Evolutionary conservation across 1,140 invertebrate species (phyloP), one percentile per base, ranked within the genome.

Genomic region (Scaptomyza graminum): DNA sequence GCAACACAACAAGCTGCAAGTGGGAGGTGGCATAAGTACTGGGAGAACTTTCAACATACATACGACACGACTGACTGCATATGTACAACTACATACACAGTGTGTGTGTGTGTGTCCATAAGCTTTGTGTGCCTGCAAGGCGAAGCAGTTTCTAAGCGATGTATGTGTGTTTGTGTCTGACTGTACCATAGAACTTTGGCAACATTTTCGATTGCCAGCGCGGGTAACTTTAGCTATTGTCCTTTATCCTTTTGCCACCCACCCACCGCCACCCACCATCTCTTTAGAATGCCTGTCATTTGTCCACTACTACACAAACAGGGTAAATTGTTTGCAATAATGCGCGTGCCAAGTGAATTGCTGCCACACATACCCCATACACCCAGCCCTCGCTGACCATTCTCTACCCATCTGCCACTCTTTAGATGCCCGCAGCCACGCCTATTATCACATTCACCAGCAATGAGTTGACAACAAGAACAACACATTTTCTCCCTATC

Each of bases 261-360:
- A 57, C 8, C 31, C 31, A 34, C 31, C 31, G 6, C 2, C 31
- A 1, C 31, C 6, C 31, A n/a, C n/a, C n/a, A n/a, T n/a, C n/a
- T 1, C 31, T 34, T 34, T 47, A 18, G 9, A 9, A 39, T 56
- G 55, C 49, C 65, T 78, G 71, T 64, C 79, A 88, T 88, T 83
- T 88, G 79, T 87, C 81, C 77, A 76, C 57, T 62, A 64, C 80
- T 65, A 64, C 80, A 83, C 80, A 83, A 83, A 76, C 80, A 79
- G 73, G 68, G 79, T 79, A 88, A 88, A 88, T 83, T 88, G 83
- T 88, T 88, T 88, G 79, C 76, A 88, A 88, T 88, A 88, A 88
- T 88, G 76, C 83, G 66, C 83, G 78, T 82, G 70, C 62, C 82
- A 87, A 74, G 71, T 65, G 80, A 74, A 61, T 52, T 43, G 68